These are phyloP conservation scores for Octomys mimax DNA, from an alignment of 2,797 vertebrate genomes.

Conservation along the genomic window DNA sequence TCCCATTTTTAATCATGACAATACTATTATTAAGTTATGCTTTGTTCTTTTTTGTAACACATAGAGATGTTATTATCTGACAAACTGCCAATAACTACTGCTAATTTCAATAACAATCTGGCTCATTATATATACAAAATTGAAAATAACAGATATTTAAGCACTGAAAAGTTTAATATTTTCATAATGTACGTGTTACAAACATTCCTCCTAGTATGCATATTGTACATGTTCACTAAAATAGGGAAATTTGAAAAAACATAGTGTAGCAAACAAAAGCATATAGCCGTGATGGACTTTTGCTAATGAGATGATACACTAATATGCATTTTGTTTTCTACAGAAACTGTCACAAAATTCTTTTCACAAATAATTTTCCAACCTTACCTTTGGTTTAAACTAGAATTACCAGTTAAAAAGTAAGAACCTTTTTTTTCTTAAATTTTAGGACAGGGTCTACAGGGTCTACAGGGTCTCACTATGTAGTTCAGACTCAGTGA, in stretches of 20 bases:
- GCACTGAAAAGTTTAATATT: constrained; percentile 37
- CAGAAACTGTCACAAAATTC: neutral
- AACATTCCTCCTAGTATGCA: neutral
- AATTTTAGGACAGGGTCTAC: too few species aligned
- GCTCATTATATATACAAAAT: neutral
- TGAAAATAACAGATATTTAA: neutral
- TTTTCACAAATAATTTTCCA: constrained; percentile 45
- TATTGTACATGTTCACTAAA: neutral
- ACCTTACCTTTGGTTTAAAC: neutral
- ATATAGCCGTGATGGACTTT: neutral
- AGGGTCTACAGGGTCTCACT: too few species aligned
- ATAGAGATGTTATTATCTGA: neutral
- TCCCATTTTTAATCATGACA: neutral
- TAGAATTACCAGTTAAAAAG: neutral
- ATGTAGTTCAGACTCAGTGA: too few species aligned
- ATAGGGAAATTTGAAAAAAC: constrained; percentile 1
- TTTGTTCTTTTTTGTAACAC: neutral
- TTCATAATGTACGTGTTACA: neutral
- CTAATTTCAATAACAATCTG: neutral
- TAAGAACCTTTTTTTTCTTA: too few species aligned
- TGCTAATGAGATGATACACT: neutral
- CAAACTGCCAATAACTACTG: neutral
- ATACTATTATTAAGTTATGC: constrained; percentile 34
- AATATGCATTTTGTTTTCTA: neutral
- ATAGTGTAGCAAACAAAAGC: neutral